Evolutionary conservation across 1,140 invertebrate genomes (phyloP), one percentile per base, ranked within the genome.

Genomic region (Eurosta solidaginis): DNA sequence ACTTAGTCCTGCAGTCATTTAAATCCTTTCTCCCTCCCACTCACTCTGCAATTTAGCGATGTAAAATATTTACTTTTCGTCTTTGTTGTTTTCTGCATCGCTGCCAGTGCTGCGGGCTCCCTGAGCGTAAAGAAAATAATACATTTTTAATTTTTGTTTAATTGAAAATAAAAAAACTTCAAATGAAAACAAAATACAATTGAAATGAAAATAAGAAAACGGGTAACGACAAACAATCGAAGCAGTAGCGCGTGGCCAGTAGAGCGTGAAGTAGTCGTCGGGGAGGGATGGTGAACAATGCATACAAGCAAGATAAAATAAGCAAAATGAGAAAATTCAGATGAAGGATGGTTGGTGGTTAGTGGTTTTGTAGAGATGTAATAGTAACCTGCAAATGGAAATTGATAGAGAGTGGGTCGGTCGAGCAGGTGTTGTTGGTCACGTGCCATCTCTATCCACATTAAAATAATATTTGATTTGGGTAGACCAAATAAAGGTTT

Each of bases 61-160:
- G 50, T 20, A 27, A 1, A 54, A 29, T 54, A 27, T 54, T 54
- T 54, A 25, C 22, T 54, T 54, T 54, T 22, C 22, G 22, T 54
- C 27, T 54, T 20, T 54, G 20, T 20, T 1, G 3, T 54, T 22
- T 54, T 54, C 50, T 59, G 25, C 54, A 33, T 36, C 54, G 27
- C 54, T 33, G 54, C 27, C 54, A 59, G 17, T 59, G 54, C 29
- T 36, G 10, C 22, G 54, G n/a, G 29, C 12, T 59, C 54, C 27
- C 54, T 17, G 29, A n/a, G 54, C 27, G 54, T 9, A 59, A 59
- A 33, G 29, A 36, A 7, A 59, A 59, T 59, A 33, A 59, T 59
- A 59, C 17, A 59, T 59, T 22, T 59, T 59, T 59, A 59, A 59
- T 59, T 59, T 59, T 59, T 33, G 54, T 29, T 59, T 59, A 59